These are phyloP conservation scores for Dryoscopus gambensis DNA, from an alignment of 2,113 vertebrate genomes.

Conservation along the genomic window DNA sequence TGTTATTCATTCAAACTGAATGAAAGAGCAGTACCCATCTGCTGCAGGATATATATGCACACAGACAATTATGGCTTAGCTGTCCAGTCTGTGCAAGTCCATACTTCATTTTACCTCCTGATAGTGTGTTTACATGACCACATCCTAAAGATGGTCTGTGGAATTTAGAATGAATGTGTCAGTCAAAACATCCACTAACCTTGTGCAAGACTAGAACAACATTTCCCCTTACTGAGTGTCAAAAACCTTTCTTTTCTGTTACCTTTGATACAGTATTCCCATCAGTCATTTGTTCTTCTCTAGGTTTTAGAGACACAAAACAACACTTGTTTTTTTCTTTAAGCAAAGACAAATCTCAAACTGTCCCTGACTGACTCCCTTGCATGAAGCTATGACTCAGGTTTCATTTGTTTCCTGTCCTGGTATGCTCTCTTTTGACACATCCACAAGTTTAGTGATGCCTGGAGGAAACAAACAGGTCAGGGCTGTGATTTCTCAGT, in stretches of 20 bases:
- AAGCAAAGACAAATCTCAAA: neutral
- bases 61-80: neutral
- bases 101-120: neutral
- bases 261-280: neutral
- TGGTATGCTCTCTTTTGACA: neutral
- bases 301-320: neutral
- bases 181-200: neutral
- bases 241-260: neutral
- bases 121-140: neutral
- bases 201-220: neutral
- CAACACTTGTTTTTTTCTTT: neutral
- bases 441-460: neutral
- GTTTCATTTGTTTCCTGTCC: constrained; percentile 27
- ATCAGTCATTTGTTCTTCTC: neutral
- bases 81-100: neutral
- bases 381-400: neutral
- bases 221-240: neutral
- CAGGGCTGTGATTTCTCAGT: neutral
- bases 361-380: neutral
- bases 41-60: neutral
- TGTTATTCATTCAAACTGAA: constrained; percentile 4
- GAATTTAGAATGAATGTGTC: neutral
- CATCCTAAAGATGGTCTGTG: neutral
- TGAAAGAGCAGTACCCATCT: constrained; percentile 9
- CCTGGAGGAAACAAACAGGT: constrained; percentile 4